Conservation (phyloP, 1,140 invertebrate species). For the Pseudomyrmex cubaensis region DNA sequence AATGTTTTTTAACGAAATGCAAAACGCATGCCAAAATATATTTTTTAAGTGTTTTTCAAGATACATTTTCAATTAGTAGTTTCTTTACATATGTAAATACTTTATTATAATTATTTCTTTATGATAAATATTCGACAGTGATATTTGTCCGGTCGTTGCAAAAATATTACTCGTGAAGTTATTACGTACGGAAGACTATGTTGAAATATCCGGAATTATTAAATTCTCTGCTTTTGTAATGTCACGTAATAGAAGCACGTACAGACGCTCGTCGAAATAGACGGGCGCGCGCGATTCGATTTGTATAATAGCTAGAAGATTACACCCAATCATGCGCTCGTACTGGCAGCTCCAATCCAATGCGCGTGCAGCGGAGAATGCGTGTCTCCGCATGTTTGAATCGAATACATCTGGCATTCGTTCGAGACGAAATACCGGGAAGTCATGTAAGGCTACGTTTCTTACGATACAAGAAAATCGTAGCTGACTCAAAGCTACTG, state of each 20-base stretch:
- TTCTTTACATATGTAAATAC: background rate
- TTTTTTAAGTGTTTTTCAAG: background rate
- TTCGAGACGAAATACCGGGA: conserved; percentile 68
- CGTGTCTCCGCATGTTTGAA: conserved; percentile 54
- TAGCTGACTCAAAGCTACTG: conserved; percentile 36
- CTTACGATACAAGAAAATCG: conserved; percentile 21
- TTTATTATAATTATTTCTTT: background rate
- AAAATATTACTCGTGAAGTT: too few relatives aligned
- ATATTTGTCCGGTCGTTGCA: too few relatives aligned
- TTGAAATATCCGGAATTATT: too few relatives aligned
- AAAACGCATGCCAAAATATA: background rate
- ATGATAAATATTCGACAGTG: background rate
- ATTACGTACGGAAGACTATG: too few relatives aligned
- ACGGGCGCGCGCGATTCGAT: conserved; percentile 44
- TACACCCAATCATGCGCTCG: conserved; percentile 17
- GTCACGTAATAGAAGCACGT: background rate
- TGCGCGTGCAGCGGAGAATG: conserved; percentile 25
- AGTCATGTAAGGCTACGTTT: conserved; percentile 26
- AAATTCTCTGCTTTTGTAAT: too few relatives aligned
- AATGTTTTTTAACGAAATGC: conserved; percentile 16
- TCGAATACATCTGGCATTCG: conserved; percentile 65
- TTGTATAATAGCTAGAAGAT: conserved; percentile 20
- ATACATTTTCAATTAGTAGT: too few relatives aligned
- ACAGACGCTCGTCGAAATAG: conserved; percentile 6
- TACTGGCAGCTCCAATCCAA: conserved; percentile 22